phyloP scores from a whole-genome alignment of 2,888 invertebrate genomes.

The Myopa tessellatipennis region DNA sequence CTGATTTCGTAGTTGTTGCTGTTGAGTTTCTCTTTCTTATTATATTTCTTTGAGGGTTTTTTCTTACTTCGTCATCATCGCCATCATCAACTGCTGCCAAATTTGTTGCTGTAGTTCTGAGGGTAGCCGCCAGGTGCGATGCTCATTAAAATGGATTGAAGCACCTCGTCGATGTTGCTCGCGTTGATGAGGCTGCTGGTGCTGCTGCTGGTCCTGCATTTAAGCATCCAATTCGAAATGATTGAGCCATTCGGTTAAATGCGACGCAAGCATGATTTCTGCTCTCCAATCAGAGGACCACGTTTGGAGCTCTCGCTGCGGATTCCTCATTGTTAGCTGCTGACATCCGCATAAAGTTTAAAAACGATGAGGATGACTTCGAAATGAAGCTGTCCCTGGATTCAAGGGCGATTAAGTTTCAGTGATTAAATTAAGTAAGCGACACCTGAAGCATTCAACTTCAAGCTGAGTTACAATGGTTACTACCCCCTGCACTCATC shows the following conservation, averaged over 20 bases:
- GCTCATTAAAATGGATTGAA: background rate
- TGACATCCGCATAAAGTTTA: too few relatives aligned
- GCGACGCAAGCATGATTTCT: background rate
- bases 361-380: too few relatives aligned
- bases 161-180: background rate
- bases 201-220: background rate
- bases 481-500: too few relatives aligned
- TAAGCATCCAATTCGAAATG: constrained; percentile 13
- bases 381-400: too few relatives aligned
- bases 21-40: background rate
- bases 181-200: background rate
- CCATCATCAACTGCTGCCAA: background rate
- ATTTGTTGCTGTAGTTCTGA: constrained; percentile 44
- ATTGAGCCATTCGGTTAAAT: constrained; percentile 20
- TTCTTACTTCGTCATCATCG: background rate
- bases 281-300: constrained; percentile 11
- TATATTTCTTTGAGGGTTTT: background rate
- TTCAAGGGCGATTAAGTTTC: too few relatives aligned
- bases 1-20: background rate
- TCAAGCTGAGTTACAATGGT: too few relatives aligned
- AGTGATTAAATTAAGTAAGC: too few relatives aligned
- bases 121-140: constrained; percentile 52
- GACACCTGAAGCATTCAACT: too few relatives aligned
- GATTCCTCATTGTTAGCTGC: too few relatives aligned
- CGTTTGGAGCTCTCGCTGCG: too few relatives aligned